phyloP scores from a whole-genome alignment of 1,140 invertebrate species.

The Brachystomella parvula region DNA sequence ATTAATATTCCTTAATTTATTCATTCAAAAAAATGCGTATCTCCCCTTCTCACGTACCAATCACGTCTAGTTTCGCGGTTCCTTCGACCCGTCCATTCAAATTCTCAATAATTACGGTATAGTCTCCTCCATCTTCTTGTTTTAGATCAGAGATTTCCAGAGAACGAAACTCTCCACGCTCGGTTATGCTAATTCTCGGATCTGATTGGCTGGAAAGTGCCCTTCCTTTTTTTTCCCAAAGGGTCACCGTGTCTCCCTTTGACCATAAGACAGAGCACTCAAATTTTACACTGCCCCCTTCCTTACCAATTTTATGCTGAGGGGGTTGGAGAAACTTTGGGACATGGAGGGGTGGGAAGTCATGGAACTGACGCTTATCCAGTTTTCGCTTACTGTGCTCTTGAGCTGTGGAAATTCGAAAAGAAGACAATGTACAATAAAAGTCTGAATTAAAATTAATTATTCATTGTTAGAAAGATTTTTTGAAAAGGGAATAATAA shows the following conservation, averaged over 20 bases:
- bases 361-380: neutral
- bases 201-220: neutral
- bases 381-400: too few relatives aligned
- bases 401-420: too few relatives aligned
- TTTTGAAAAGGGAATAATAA: too few relatives aligned
- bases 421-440: too few relatives aligned
- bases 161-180: neutral
- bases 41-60: neutral
- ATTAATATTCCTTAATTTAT: neutral
- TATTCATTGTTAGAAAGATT: too few relatives aligned
- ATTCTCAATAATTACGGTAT: neutral
- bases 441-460: too few relatives aligned
- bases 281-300: neutral
- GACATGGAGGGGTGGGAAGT: too few relatives aligned
- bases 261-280: neutral
- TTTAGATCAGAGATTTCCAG: neutral
- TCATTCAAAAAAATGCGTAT: neutral
- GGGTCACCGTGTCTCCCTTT: neutral
- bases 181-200: neutral
- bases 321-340: neutral
- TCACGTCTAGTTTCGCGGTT: neutral
- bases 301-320: neutral
- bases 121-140: neutral
- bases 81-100: neutral
- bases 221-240: neutral